A percentile compares a stretch with the other conserved stretches of the same genome.
Evolutionary conservation across 2,888 invertebrate species (phyloP).

Genomic region (Arrhopalites spinosus): DNA sequence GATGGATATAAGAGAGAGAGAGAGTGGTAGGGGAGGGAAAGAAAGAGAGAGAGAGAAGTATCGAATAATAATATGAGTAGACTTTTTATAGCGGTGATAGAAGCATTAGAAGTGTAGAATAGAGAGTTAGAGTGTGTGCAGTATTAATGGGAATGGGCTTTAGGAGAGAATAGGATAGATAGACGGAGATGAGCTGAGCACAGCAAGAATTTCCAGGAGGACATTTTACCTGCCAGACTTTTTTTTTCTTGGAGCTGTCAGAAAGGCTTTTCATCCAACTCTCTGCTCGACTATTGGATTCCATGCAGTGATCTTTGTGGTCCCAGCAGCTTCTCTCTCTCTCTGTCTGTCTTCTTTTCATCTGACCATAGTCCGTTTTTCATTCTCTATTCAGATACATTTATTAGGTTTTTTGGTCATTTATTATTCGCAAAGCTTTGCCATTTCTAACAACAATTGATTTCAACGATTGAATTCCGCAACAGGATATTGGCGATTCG

Average conservation of each 20-base stretch:
- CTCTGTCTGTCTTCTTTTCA: constrained; percentile 7
- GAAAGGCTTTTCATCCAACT: constrained; percentile 17
- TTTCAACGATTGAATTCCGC: not conserved
- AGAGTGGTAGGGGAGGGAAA: not conserved
- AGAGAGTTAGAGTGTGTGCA: constrained; percentile 3
- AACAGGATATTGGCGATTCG: constrained; percentile 10
- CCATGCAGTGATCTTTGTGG: constrained; percentile 52
- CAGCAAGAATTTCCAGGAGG: constrained; percentile 23
- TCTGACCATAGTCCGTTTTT: constrained; percentile 9
- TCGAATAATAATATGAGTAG: constrained; percentile 19
- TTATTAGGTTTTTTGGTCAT: constrained; percentile 15
- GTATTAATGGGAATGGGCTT: constrained; percentile 26
- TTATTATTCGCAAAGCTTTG: not conserved
- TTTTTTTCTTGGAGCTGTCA: constrained; percentile 33
- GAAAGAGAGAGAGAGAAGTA: not conserved
- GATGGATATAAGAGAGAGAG: not conserved
- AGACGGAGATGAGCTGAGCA: constrained; percentile 19
- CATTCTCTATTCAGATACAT: constrained; percentile 21
- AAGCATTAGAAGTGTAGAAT: constrained; percentile 19
- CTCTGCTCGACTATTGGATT: constrained; percentile 42
- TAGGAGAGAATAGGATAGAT: not conserved
- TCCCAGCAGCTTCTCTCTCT: constrained; percentile 48
- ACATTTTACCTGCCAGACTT: constrained; percentile 23
- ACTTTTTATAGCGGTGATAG: constrained; percentile 12
- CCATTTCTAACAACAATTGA: constrained; percentile 6